phyloP scores from a whole-genome alignment of 2,797 vertebrate species.

The Amazonetta brasiliensis region DNA sequence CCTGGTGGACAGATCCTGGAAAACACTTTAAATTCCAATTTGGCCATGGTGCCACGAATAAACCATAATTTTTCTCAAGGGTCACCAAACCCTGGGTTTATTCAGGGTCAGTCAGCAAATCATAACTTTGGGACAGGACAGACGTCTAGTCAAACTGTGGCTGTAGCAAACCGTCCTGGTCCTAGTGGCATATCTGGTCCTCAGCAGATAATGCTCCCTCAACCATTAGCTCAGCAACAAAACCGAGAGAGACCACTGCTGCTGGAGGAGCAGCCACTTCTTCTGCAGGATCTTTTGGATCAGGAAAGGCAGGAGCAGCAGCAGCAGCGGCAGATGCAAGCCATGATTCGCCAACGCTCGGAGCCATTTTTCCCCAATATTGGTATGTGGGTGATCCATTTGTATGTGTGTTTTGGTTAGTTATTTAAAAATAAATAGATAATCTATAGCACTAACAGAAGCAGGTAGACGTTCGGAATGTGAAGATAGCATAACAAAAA shows the following conservation, averaged over 20 bases:
- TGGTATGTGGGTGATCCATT: constrained; percentile 80
- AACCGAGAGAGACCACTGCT: constrained; percentile 90
- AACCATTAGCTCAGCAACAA: constrained; percentile 81
- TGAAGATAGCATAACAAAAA: background rate
- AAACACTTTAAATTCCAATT: constrained; percentile 76
- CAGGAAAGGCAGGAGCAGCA: constrained; percentile 98
- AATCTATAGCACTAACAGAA: background rate
- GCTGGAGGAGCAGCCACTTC: constrained; percentile 95
- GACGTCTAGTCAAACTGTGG: constrained; percentile 74
- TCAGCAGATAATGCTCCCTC: constrained; percentile 86
- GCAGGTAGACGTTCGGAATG: background rate
- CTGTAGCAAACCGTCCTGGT: constrained; percentile 80
- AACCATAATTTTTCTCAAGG: constrained; percentile 82
- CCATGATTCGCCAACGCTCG: constrained; percentile 97
- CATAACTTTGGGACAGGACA: constrained; percentile 85
- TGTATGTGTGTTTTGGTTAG: background rate
- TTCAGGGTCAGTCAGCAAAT: constrained; percentile 78
- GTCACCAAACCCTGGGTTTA: constrained; percentile 77
- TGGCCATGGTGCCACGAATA: constrained; percentile 76
- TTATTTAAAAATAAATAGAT: background rate
- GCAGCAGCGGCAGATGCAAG: constrained; percentile 98
- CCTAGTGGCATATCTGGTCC: constrained; percentile 77
- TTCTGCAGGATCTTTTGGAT: constrained; percentile 96
- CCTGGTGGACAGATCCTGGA: constrained; percentile 81
- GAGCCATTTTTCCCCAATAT: constrained; percentile 98